Percentiles rank a stretch among this genome's conserved stretches.
phyloP scores from a whole-genome alignment of 2,113 vertebrate species.

The Zosterops japonicus region DNA sequence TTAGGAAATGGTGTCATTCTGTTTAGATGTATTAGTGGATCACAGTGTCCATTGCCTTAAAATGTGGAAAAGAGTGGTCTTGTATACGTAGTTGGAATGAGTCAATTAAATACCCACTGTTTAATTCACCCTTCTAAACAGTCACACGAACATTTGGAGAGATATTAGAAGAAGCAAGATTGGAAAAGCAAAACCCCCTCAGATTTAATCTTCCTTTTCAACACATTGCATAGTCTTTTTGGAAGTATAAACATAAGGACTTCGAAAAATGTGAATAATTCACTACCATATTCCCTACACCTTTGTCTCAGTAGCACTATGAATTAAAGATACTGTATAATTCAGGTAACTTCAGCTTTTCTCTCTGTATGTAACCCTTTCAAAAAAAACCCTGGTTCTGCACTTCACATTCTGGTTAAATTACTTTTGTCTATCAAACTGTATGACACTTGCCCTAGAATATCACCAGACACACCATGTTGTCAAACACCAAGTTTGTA shows the following conservation, averaged over 20 bases:
- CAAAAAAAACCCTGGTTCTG: neutral
- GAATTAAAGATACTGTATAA: neutral
- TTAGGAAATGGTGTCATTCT: neutral
- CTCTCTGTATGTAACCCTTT: neutral
- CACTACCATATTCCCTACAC: neutral
- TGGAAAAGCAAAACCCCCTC: neutral
- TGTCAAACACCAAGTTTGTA: neutral
- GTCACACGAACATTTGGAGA: neutral
- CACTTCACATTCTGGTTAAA: neutral
- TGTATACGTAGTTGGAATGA: neutral
- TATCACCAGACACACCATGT: neutral
- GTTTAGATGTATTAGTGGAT: neutral
- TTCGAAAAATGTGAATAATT: neutral
- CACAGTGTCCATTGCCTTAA: neutral
- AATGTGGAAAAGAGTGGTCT: rapidly evolving
- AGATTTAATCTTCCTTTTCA: neutral
- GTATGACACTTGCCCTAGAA: neutral
- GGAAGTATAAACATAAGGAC: neutral
- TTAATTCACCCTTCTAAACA: neutral
- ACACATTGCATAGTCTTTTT: neutral
- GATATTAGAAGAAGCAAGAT: neutral
- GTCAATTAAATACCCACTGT: rapidly evolving
- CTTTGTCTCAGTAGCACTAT: neutral
- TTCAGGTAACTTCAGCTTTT: neutral
- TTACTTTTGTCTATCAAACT: neutral